phyloP scores from a whole-genome alignment of 2,113 vertebrate species.

The Sula dactylatra region DNA sequence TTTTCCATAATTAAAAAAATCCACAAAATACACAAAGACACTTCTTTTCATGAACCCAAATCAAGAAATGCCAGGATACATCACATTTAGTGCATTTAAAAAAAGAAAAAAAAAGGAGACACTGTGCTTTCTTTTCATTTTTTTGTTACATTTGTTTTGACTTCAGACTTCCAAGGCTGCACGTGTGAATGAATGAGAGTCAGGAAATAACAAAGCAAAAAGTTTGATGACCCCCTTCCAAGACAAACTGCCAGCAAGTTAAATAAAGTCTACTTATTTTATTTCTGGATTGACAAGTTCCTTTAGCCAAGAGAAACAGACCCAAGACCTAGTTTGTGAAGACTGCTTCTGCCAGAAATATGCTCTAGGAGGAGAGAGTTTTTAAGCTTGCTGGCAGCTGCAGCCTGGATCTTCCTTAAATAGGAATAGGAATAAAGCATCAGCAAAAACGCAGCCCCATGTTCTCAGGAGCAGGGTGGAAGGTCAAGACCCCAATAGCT shows the following conservation, averaged over 20 bases:
- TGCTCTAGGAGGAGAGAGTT: not conserved
- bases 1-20: not conserved
- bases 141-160: not conserved
- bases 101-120: too few relatives aligned
- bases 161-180: not conserved
- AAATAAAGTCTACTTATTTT: not conserved
- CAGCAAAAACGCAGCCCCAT: not conserved
- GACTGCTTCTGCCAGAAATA: not conserved
- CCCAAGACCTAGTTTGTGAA: not conserved
- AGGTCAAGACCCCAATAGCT: not conserved
- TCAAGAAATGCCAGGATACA: not conserved
- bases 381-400: not conserved
- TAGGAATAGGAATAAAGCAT: not conserved
- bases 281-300: not conserved
- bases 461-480: not conserved
- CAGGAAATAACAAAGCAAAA: not conserved
- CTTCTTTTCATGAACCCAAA: not conserved
- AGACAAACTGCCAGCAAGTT: not conserved
- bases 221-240: not conserved
- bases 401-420: not conserved
- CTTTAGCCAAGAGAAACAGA: constrained; percentile 41
- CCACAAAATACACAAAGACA: not conserved
- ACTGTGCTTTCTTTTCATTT: not conserved
- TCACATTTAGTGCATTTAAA: not conserved
- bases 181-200: not conserved